A percentile compares a stretch with the other conserved stretches of the same genome.
phyloP scores from a whole-genome alignment of 2,888 invertebrate species.

The Galeopsomyia nigrocyanea region DNA sequence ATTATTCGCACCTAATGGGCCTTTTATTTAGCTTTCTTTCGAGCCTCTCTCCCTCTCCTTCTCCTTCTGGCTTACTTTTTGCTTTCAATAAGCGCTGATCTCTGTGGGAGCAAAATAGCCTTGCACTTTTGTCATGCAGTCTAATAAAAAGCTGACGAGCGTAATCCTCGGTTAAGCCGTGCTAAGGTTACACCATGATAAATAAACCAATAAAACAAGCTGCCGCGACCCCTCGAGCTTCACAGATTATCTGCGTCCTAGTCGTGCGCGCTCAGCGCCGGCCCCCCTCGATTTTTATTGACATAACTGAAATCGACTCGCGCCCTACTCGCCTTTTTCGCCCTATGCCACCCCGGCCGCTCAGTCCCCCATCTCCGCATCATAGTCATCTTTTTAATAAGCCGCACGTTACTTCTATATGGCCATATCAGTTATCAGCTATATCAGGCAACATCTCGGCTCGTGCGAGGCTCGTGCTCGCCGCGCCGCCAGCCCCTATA shows the following conservation, averaged over 20 bases:
- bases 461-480: background rate
- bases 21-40: background rate
- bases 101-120: background rate
- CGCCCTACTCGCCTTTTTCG: no score
- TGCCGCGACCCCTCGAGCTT: constrained; percentile 22
- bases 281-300: constrained; percentile 41
- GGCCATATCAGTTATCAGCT: no score
- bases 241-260: background rate
- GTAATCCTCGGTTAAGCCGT: constrained; percentile 59
- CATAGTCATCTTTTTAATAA: constrained; percentile 41
- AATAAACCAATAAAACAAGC: constrained; percentile 62
- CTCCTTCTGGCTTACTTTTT: no score
- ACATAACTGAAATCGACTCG: constrained; percentile 18
- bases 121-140: background rate
- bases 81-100: no score
- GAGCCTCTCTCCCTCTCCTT: no score
- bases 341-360: background rate
- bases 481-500: no score
- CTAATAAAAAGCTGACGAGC: constrained; percentile 64
- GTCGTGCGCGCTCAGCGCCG: constrained; percentile 14
- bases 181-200: constrained; percentile 55
- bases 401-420: background rate
- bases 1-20: constrained; percentile 32
- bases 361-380: background rate
- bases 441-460: background rate